phyloP scores from a whole-genome alignment of 2,888 invertebrate species.

The Piscicola geometra region DNA sequence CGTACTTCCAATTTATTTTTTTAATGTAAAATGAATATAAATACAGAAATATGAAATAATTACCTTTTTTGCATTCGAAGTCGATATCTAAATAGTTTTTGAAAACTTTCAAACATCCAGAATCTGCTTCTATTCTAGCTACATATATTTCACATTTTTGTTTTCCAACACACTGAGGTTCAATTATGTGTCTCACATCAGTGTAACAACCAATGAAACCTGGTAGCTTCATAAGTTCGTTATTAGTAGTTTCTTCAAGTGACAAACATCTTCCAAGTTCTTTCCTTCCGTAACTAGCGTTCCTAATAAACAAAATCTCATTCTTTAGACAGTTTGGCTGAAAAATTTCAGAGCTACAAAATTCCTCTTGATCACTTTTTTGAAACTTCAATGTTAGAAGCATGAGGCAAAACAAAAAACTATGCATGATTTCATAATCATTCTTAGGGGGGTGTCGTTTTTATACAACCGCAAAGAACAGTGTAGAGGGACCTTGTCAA shows the following conservation, averaged over 20 bases:
- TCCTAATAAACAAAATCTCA: not conserved
- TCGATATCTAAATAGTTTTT: constrained; percentile 6
- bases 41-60: too few relatives aligned
- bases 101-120: not conserved
- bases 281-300: not conserved
- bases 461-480: too few relatives aligned
- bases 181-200: constrained; percentile 18
- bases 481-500: too few relatives aligned
- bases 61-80: not conserved
- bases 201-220: too few relatives aligned
- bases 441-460: not conserved
- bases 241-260: too few relatives aligned
- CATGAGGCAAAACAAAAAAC: not conserved
- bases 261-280: too few relatives aligned
- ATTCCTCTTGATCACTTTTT: not conserved
- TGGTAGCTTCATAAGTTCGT: too few relatives aligned
- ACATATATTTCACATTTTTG: not conserved
- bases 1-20: too few relatives aligned
- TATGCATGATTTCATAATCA: not conserved
- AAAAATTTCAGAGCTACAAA: constrained; percentile 27
- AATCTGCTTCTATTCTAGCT: not conserved
- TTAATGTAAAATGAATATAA: too few relatives aligned
- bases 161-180: constrained; percentile 2
- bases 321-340: constrained; percentile 28
- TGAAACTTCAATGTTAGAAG: not conserved